Base-by-base conservation (phyloP, 2,797 vertebrate species). In the Danio aesculapii region DNA sequence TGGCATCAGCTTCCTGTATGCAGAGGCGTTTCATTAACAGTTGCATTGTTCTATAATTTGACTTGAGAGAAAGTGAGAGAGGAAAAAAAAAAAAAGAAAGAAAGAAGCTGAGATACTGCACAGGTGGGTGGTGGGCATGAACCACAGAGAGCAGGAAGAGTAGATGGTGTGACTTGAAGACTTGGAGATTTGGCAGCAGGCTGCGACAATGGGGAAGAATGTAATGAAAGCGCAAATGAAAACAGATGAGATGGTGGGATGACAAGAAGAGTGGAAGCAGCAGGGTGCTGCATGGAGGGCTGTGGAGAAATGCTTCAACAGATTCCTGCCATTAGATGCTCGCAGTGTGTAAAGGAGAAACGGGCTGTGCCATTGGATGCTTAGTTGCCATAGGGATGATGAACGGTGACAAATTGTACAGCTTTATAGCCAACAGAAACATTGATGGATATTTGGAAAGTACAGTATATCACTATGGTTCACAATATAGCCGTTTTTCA, bases 371-470 rank as follows among this genome's bases (percentile, higher is more conserved):
- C 75, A 84, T 86, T 88, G 87, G 90, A 78, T 77, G 85, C 82
- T 84, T 76, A 69, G 92, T 93, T 93, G 89, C 92, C 90, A 92
- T 92, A 91, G 91, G 88, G 91, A 94, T 88, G 83, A 79, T 63
- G 90, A 80, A 84, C 75, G 72, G 84, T 83, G 87, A 84, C 83
- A 88, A 85, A 87, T 87, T 78, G 83, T 62, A 70, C 76, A 62
- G 75, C 57, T 79, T 83, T 68, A 85, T 59, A 83, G 87, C 79
- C 85, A 89, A 80, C 70, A 74, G 85, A 83, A 83, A 39, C 21
- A 67, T 67, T 41, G n/a, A 52, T 43, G 50, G 71, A 59, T 75
- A 74, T 72, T 75, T 75, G 9, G 12, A 59, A 57, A 58, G 67
- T 21, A 78, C 43, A 67, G 17, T 53, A 17, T 10, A 69, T 46